phyloP scores from a whole-genome alignment of 2,113 vertebrate species.

The Neolamprologus variostigma region DNA sequence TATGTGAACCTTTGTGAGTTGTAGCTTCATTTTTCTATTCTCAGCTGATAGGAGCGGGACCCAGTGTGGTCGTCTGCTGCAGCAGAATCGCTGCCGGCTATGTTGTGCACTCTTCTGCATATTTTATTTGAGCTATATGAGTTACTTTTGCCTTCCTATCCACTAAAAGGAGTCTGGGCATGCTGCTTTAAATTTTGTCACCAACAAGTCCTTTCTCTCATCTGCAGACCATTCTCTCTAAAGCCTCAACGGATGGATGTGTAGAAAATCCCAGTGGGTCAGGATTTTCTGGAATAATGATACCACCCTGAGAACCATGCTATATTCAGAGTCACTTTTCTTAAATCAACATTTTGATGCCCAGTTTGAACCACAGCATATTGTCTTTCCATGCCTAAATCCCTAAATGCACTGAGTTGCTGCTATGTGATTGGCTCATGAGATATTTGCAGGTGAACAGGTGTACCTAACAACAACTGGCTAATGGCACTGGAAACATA shows the following conservation, averaged over 20 bases:
- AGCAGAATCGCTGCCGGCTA: fast-evolving
- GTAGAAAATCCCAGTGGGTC: background rate
- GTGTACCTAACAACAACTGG: background rate
- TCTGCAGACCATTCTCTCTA: fast-evolving
- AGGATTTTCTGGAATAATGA: background rate
- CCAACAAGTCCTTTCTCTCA: background rate
- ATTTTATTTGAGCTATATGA: background rate
- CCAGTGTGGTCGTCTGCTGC: background rate
- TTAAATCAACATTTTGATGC: background rate
- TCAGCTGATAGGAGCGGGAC: background rate
- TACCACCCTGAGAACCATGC: background rate
- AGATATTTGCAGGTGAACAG: fast-evolving
- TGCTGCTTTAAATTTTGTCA: background rate
- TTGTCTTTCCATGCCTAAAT: background rate
- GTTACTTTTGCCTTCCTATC: background rate
- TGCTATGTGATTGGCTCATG: background rate
- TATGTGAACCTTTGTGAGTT: background rate
- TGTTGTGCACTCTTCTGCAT: background rate
- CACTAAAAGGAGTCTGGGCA: background rate
- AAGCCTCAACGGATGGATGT: fast-evolving
- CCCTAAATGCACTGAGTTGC: background rate
- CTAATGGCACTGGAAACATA: background rate
- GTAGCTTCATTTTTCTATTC: background rate
- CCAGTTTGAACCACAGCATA: fast-evolving
- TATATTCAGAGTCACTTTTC: background rate